phyloP scores from a whole-genome alignment of 1,140 invertebrate genomes.

The Drosophila ficusphila region DNA sequence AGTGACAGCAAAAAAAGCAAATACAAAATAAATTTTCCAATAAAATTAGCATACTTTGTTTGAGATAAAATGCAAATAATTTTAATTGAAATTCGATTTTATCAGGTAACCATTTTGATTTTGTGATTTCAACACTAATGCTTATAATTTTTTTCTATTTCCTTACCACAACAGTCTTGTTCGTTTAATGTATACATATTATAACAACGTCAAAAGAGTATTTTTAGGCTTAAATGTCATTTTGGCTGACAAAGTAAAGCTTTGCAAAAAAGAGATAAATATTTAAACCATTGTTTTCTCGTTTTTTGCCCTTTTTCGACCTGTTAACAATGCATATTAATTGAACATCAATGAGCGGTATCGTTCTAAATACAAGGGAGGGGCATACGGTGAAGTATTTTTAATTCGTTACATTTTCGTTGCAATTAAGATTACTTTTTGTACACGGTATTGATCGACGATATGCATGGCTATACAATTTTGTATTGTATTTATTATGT shows the following conservation, averaged over 20 bases:
- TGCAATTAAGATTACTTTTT: not conserved
- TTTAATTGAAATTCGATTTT: constrained; percentile 6
- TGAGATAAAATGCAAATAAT: constrained; percentile 32
- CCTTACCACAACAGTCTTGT: too few relatives aligned
- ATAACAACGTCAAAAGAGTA: not conserved
- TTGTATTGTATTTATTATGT: too few relatives aligned
- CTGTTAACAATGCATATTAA: constrained; percentile 72
- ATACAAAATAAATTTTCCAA: constrained; percentile 3
- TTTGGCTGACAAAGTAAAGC: not conserved
- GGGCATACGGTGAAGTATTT: constrained; percentile 29
- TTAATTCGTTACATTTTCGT: constrained; percentile 14
- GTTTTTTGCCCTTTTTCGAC: constrained; percentile 32
- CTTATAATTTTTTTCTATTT: too few relatives aligned
- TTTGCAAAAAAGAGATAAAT: constrained; percentile 5
- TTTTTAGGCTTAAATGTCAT: not conserved
- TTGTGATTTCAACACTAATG: too few relatives aligned
- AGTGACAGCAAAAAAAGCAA: constrained; percentile 7
- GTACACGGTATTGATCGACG: too few relatives aligned
- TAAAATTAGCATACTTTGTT: constrained; percentile 9
- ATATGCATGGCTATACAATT: too few relatives aligned
- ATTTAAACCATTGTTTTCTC: constrained; percentile 19
- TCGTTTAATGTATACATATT: too few relatives aligned
- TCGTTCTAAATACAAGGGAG: constrained; percentile 47
- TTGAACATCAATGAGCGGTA: constrained; percentile 34
- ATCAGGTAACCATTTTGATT: not conserved